phyloP scores from a whole-genome alignment of 2,888 invertebrate genomes.

The Rapana venosa region DNA sequence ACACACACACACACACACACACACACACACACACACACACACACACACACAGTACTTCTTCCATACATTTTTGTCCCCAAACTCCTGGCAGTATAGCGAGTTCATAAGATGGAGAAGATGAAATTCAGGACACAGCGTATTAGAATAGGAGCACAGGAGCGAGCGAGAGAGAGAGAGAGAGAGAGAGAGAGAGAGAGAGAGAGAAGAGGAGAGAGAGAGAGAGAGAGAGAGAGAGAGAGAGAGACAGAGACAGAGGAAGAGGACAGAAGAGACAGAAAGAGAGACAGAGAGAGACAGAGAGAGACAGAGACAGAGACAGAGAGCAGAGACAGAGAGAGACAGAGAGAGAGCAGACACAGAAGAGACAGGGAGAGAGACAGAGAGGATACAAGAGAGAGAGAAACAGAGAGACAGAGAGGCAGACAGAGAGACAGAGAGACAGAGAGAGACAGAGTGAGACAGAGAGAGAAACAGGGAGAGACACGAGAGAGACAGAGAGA shows the following conservation, averaged over 20 bases:
- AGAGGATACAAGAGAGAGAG: neutral
- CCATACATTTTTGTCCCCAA: no score
- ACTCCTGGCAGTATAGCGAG: no score
- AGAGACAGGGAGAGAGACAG: neutral
- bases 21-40: no score
- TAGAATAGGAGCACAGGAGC: neutral
- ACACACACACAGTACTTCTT: no score
- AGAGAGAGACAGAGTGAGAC: neutral
- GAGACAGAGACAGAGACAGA: no score
- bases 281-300: neutral
- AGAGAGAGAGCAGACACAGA: neutral
- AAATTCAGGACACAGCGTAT: no score
- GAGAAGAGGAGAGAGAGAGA: neutral
- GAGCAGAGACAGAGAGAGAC: neutral
- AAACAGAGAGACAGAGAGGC: neutral
- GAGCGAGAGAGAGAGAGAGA: neutral
- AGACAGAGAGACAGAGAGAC: neutral
- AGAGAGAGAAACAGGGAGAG: neutral
- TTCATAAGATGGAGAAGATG: no score
- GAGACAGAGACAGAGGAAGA: neutral
- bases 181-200: neutral
- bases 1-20: no score
- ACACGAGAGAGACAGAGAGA: neutral
- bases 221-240: neutral
- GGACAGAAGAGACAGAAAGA: neutral